Base-by-base conservation (phyloP, 2,888 invertebrate species). In the Hydraecia micacea region DNA sequence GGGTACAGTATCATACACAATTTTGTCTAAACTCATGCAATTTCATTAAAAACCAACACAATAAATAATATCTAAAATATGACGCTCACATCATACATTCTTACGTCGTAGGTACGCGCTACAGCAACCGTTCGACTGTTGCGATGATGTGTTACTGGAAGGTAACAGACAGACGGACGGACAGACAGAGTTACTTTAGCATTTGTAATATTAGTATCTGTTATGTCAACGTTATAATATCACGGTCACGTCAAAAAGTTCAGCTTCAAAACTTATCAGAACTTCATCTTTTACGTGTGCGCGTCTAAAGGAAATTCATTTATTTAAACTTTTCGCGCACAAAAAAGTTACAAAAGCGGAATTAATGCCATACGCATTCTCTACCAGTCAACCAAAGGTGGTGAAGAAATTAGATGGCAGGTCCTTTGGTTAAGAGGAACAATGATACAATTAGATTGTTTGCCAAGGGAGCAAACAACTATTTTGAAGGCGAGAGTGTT, bases 201-300 rank as follows among this genome's bases (percentile, higher is more conserved):
- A 62, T 21, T 62, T 62, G 3, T 21, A 32, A 62, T 32, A 32
- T 62, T 21, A 62, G 32, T 62, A 60, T 62, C 63, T 66, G 55
- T 67, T 60, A 67, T 46, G 21, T 21, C 58, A 52, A 69, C 25
- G 42, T 36, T 39, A 1, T 36, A 73, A 78, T 67, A 79, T 18
- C 68, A 86, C 70, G 77, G 86, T 79, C 81, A 86, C 81, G 87
- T 75, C 28, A 25, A 62, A 70, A 8, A 49, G 32, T 72, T 70
- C 58, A 49, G 62, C 76, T 60, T 66, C 66, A 66, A 52, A 55
- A 74, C 28, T 72, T 84, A 80, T 74, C 58, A 32, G n/a, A 49
- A 21, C 11, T 75, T 63, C 39, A 86, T 79, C 25, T 83, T 86
- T 83, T 84, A 84, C 86, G 75, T 75, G 86, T 82, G 62, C 74